Conservation (phyloP, 2,888 invertebrate species). For the Hirtodrosophila duncani region DNA sequence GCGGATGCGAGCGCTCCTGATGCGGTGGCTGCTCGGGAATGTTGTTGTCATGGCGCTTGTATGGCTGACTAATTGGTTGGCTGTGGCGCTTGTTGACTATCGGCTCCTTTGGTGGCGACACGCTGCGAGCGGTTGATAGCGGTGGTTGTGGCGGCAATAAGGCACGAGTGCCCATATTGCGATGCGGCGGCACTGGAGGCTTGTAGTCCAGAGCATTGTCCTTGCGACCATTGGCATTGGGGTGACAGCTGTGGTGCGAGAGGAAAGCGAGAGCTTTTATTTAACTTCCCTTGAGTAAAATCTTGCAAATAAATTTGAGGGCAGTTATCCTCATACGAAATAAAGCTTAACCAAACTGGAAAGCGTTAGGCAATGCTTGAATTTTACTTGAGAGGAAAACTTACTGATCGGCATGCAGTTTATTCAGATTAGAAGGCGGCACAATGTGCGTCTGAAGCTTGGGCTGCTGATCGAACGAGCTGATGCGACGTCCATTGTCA, state of each 20-base stretch:
- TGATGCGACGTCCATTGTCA: slow-evolving; percentile 79
- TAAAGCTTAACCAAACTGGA: no score
- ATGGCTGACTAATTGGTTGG: slow-evolving; percentile 53
- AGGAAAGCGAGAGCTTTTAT: no score
- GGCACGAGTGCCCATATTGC: slow-evolving; percentile 82
- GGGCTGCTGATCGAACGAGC: slow-evolving; percentile 82
- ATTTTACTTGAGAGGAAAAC: slow-evolving; percentile 11
- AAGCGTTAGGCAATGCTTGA: no score
- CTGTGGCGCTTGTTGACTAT: slow-evolving; percentile 52
- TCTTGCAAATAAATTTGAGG: no score
- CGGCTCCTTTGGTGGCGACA: slow-evolving; percentile 26
- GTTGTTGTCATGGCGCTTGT: slow-evolving; percentile 53
- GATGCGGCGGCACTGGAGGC: slow-evolving; percentile 93
- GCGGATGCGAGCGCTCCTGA: slow-evolving; percentile 34
- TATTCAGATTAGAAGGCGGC: slow-evolving; percentile 59
- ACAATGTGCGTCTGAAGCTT: slow-evolving; percentile 65
- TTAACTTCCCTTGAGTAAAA: no score
- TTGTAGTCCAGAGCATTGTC: slow-evolving; percentile 85
- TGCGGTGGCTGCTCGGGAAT: slow-evolving; percentile 12
- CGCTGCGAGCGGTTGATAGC: slow-evolving; percentile 5
- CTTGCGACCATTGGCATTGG: slow-evolving; percentile 75
- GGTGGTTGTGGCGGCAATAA: slow-evolving; percentile 57
- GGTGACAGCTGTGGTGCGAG: no score
- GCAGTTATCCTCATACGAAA: no score
- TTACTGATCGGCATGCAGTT: slow-evolving; percentile 75